Percentiles rank a stretch among this genome's conserved stretches.
phyloP scores from a whole-genome alignment of 2,797 vertebrate genomes.

The Anniella stebbinsi region DNA sequence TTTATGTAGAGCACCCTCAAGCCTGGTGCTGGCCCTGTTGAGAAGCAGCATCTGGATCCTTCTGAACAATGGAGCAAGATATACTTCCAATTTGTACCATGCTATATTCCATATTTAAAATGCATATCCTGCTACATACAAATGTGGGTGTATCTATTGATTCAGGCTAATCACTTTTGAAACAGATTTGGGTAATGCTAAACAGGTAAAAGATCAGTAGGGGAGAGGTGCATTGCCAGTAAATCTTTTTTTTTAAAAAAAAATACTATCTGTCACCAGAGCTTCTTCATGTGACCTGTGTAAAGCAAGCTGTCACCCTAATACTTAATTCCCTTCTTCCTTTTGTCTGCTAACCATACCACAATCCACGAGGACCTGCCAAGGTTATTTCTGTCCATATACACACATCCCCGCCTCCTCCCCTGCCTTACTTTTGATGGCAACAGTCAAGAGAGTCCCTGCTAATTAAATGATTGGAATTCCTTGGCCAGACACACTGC shows the following conservation, averaged over 20 bases:
- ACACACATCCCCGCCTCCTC: not conserved
- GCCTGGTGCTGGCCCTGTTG: not conserved
- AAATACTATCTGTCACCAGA: not conserved
- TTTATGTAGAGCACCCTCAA: not conserved
- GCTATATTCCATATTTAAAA: not conserved
- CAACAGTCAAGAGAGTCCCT: conserved; percentile 48
- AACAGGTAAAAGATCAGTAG: not conserved
- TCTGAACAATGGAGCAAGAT: not conserved
- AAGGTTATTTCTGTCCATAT: not conserved
- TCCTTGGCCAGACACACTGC: conserved; percentile 49
- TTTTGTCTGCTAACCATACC: not conserved
- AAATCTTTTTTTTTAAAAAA: too few relatives aligned
- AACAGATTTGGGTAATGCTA: not conserved
- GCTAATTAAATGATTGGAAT: conserved; percentile 52
- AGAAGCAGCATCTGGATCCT: not conserved
- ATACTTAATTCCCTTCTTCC: not conserved
- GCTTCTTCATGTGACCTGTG: not conserved
- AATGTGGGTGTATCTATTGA: not conserved
- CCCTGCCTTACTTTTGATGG: conserved; percentile 4
- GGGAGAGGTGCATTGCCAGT: not conserved
- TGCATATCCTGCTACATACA: not conserved
- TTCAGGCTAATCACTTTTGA: not conserved
- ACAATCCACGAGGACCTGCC: not conserved
- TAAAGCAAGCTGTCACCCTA: not conserved
- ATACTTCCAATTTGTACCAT: not conserved